Conservation (phyloP, 1,140 invertebrate species). For the Drosophila nigromelanica region DNA sequence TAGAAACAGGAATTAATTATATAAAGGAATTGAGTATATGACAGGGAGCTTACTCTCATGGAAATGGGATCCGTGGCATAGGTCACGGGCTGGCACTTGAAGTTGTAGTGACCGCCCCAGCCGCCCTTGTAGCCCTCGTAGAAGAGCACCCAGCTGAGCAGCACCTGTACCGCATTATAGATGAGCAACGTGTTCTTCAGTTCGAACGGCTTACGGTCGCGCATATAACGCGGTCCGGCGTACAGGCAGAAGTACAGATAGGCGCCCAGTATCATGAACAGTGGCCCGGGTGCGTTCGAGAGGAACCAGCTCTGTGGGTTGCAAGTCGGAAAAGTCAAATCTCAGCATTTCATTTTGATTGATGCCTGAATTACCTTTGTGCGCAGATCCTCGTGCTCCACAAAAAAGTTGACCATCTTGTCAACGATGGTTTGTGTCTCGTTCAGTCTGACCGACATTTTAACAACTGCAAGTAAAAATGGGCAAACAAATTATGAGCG, state of each 20-base stretch:
- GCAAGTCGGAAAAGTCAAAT: conserved; percentile 83
- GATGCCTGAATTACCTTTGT: conserved; percentile 68
- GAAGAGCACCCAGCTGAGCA: conserved; percentile 89
- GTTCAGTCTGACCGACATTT: conserved; percentile 76
- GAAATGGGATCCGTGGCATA: conserved; percentile 90
- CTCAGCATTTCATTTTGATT: too few species aligned
- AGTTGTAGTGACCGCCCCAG: conserved; percentile 90
- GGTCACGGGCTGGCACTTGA: conserved; percentile 92
- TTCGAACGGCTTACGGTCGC: conserved; percentile 91
- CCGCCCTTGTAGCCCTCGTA: conserved; percentile 88
- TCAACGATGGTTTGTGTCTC: conserved; percentile 80
- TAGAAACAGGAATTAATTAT: not conserved
- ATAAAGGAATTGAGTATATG: too few species aligned
- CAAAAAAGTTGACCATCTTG: conserved; percentile 82
- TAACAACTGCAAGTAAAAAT: conserved; percentile 48
- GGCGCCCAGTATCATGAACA: conserved; percentile 89
- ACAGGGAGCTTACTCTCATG: conserved; percentile 87
- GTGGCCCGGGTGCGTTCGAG: conserved; percentile 91
- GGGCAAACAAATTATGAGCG: conserved; percentile 27
- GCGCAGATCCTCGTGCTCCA: conserved; percentile 82
- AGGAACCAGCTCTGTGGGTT: conserved; percentile 92
- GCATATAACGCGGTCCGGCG: conserved; percentile 92
- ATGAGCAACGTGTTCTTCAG: conserved; percentile 90
- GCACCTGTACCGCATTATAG: conserved; percentile 92
- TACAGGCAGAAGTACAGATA: conserved; percentile 90